Percentiles rank a stretch among this genome's conserved stretches.
Conservation (phyloP, 2,888 invertebrate genomes). For the Xylophagus ater region DNA sequence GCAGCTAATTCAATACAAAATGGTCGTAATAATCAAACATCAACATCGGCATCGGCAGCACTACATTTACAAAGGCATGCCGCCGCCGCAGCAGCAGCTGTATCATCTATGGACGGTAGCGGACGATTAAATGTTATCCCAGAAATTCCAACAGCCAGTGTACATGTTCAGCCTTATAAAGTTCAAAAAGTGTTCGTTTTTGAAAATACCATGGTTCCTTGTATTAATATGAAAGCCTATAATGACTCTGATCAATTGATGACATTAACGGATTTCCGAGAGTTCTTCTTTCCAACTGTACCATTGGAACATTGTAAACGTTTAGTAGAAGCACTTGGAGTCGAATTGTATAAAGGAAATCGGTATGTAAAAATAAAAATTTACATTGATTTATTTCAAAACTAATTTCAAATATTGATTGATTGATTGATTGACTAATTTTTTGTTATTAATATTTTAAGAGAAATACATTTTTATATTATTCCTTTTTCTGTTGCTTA, state of each 20-base stretch:
- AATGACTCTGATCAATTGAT: constrained; percentile 70
- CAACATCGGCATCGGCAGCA: constrained; percentile 32
- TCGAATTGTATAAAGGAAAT: constrained; percentile 73
- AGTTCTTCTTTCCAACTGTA: constrained; percentile 68
- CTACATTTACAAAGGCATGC: constrained; percentile 40
- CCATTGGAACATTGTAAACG: constrained; percentile 64
- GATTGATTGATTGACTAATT: too few relatives aligned
- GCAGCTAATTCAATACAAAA: constrained; percentile 12
- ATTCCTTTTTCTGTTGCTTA: constrained; percentile 8
- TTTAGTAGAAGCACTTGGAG: constrained; percentile 66
- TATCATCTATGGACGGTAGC: not conserved
- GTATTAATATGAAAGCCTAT: constrained; percentile 79
- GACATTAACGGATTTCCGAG: constrained; percentile 69
- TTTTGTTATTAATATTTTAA: too few relatives aligned
- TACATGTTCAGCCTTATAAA: constrained; percentile 64
- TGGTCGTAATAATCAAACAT: constrained; percentile 14
- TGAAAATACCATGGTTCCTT: constrained; percentile 69
- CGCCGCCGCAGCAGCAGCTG: constrained; percentile 22
- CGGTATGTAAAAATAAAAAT: constrained; percentile 46
- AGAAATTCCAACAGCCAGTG: constrained; percentile 54
- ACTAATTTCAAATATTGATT: too few relatives aligned
- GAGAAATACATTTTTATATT: too few relatives aligned
- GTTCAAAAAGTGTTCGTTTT: constrained; percentile 65
- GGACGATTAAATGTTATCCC: constrained; percentile 54
- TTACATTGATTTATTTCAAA: too few relatives aligned